Base-by-base conservation (phyloP, 2,113 vertebrate genomes). In the Calidris pygmaea region DNA sequence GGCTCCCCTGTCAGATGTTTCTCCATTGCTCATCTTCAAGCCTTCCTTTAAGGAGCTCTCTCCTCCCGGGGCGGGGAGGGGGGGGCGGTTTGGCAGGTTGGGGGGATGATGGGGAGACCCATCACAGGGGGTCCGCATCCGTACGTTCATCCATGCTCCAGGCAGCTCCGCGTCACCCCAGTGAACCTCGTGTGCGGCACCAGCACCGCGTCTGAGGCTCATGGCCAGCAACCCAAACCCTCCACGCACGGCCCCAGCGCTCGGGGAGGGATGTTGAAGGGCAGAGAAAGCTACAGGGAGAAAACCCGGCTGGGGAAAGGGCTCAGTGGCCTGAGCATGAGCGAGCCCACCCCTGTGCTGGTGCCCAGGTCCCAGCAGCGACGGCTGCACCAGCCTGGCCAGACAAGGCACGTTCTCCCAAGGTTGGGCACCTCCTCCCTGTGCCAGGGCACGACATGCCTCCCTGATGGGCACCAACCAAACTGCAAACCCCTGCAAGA, bases 371-470 rank as follows among this genome's bases (percentile, higher is more conserved):
- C 32, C 41, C 14, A 6, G 39, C 71, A 60, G 32, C 62, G 13
- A 3, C 0, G 12, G 71, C 62, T 18, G 48, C 16, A 14, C 13
- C 2, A 0, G 27, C 29, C 39, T 4, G 0, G 2, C 37, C 37
- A 26, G 35, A 45, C 9, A 2, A 39, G 37, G 37, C 37, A 39
- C 37, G 0, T 35, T 41, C 27, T 34, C 45, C 27, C 0, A 3
- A 0, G 22, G 34, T 24, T 0, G 2, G 37, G 32, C 39, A 43
- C 21, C 6, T 23, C 60, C 35, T 79, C 66, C 72, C 2, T 0
- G 1, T 0, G 3, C 15, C 6, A 37, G 22, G 71, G 13, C 45
- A 60, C 2, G 0, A 20, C 0, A 1, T 0, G 2, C 12, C 0
- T 5, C 19, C 6, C 8, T 2, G 4, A 14, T 1, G 0, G 62